A percentile compares a stretch with the other conserved stretches of the same genome.
These are phyloP conservation scores for Caenorhabditis latens DNA, from an alignment of 1,140 invertebrate genomes.

Conservation along the genomic window DNA sequence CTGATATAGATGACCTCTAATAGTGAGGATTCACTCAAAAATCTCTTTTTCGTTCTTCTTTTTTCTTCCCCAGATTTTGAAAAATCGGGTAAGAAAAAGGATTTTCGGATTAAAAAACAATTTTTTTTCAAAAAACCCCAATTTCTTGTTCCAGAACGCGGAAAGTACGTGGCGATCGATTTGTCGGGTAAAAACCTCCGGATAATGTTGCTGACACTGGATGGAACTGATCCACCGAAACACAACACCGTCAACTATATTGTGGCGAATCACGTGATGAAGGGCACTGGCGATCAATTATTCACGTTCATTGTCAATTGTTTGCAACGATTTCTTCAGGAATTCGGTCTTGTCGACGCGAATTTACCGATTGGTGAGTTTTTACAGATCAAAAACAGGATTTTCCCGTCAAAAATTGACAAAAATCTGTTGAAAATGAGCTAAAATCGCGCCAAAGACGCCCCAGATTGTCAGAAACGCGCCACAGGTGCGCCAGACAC, in stretches of 20 bases:
- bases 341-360: conserved; percentile 75
- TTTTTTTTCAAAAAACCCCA: too few relatives aligned
- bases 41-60: too few relatives aligned
- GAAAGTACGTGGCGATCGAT: conserved; percentile 78
- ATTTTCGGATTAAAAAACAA: too few relatives aligned
- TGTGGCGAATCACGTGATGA: conserved; percentile 76
- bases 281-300: conserved; percentile 77
- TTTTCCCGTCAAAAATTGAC: too few relatives aligned
- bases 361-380: conserved; percentile 74
- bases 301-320: conserved; percentile 78
- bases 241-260: conserved; percentile 73
- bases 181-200: conserved; percentile 76
- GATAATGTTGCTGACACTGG: conserved; percentile 71
- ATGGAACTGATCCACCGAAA: conserved; percentile 69
- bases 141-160: conserved; percentile 75
- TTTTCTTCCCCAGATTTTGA: neutral
- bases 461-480: too few relatives aligned
- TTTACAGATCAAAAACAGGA: neutral
- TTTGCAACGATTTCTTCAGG: conserved; percentile 76
- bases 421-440: neutral
- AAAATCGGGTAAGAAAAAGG: neutral
- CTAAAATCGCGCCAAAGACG: too few relatives aligned
- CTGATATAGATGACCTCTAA: too few relatives aligned
- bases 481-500: too few relatives aligned
- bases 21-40: too few relatives aligned